Percentiles rank a stretch among this genome's conserved stretches.
These are phyloP conservation scores for Thunnus thynnus DNA, from an alignment of 2,113 vertebrate genomes.

Conservation along the genomic window DNA sequence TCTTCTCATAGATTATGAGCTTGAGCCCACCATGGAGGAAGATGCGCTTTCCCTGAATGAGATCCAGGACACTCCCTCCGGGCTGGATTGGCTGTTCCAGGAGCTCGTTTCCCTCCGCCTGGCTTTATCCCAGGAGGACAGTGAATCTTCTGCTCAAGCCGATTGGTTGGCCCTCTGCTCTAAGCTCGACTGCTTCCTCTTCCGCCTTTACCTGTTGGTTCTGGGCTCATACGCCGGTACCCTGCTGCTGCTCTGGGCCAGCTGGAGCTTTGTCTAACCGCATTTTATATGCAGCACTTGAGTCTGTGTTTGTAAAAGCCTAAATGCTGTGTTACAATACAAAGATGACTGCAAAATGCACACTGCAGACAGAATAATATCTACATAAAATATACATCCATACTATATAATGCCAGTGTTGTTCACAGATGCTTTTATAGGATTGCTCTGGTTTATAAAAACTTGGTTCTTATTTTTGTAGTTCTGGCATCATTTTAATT, in stretches of 20 bases:
- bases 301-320: neutral
- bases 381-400: too few relatives aligned
- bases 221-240: conserved; percentile 83
- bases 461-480: too few relatives aligned
- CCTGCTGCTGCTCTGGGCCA: conserved; percentile 87
- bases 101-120: conserved; percentile 84
- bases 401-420: too few relatives aligned
- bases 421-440: too few relatives aligned
- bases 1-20: conserved; percentile 74
- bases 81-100: conserved; percentile 83
- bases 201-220: conserved; percentile 85
- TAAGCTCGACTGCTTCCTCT: conserved; percentile 87
- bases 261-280: conserved; percentile 84
- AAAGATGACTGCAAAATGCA: too few relatives aligned
- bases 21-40: conserved; percentile 78
- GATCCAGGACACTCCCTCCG: conserved; percentile 57
- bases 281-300: too few relatives aligned
- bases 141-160: conserved; percentile 66
- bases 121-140: conserved; percentile 81
- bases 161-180: conserved; percentile 87
- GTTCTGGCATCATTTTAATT: too few relatives aligned
- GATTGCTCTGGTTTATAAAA: too few relatives aligned
- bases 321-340: too few relatives aligned
- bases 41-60: conserved; percentile 82
- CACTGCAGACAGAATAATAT: too few relatives aligned